Conservation (phyloP, 2,113 vertebrate genomes). For the Lethenteron camtschaticum region DNA sequence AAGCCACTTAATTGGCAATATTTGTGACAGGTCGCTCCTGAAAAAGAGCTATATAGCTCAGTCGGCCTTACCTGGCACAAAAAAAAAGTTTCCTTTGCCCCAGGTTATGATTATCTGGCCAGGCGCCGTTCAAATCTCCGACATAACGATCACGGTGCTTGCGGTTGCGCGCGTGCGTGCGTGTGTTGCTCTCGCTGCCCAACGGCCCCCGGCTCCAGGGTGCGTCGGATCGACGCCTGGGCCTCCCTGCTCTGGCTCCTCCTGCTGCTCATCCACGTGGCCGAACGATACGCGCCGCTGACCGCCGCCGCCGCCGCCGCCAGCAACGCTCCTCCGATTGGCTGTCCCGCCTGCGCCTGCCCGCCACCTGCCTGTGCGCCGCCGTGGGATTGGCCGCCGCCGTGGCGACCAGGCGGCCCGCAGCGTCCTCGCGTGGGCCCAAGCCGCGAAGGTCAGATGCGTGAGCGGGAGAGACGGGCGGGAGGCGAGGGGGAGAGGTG, state of each 20-base stretch:
- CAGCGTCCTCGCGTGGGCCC: constrained; percentile 39
- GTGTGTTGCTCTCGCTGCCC: not conserved
- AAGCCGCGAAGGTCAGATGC: constrained; percentile 92
- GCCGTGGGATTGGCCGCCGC: constrained; percentile 63
- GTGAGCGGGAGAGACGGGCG: too few relatives aligned
- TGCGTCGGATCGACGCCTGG: constrained; percentile 62
- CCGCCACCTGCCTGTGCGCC: constrained; percentile 49
- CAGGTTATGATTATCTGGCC: too few relatives aligned
- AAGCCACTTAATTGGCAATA: too few relatives aligned
- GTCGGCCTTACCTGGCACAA: too few relatives aligned
- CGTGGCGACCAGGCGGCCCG: constrained; percentile 45
- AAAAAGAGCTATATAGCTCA: too few relatives aligned
- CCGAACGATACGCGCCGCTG: constrained; percentile 26
- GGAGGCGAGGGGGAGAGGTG: too few relatives aligned
- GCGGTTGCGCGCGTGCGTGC: too few relatives aligned
- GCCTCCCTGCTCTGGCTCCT: constrained; percentile 56
- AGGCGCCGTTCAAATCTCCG: too few relatives aligned
- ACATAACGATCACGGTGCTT: too few relatives aligned
- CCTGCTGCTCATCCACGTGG: constrained; percentile 42
- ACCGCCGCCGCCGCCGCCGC: constrained; percentile 24
- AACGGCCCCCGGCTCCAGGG: constrained; percentile 19
- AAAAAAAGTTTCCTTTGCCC: too few relatives aligned
- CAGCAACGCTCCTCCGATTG: constrained; percentile 24
- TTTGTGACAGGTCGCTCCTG: too few relatives aligned
- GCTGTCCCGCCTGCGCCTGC: constrained; percentile 46